phyloP scores from a whole-genome alignment of 2,888 invertebrate species.

The Temnothorax unifasciatus region DNA sequence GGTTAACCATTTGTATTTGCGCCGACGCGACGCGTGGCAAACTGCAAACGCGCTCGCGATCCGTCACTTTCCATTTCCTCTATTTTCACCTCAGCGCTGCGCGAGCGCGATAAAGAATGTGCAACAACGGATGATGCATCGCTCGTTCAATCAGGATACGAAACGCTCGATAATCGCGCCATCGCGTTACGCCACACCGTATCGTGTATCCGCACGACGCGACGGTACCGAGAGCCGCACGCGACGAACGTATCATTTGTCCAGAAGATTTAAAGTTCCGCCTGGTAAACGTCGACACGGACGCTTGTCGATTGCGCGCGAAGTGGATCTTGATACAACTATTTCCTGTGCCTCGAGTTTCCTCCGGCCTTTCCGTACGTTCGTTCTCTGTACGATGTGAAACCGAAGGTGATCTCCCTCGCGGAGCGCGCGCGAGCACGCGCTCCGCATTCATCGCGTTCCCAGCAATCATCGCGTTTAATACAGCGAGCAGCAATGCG shows the following conservation, averaged over 20 bases:
- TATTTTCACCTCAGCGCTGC: conserved; percentile 35
- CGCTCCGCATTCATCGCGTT: conserved; percentile 36
- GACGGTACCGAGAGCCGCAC: background rate
- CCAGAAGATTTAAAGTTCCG: conserved; percentile 1
- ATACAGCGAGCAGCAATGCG: conserved; percentile 60
- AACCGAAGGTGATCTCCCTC: conserved; percentile 45
- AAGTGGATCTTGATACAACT: conserved; percentile 40
- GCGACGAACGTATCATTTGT: conserved; percentile 45
- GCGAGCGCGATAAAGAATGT: conserved; percentile 19
- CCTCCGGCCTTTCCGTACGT: background rate
- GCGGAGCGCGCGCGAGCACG: conserved; percentile 37
- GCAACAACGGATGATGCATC: conserved; percentile 43
- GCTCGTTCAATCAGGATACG: conserved; percentile 44
- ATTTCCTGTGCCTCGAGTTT: conserved; percentile 50
- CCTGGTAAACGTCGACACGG: conserved; percentile 28
- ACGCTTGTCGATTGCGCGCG: conserved; percentile 33
- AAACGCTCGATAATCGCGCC: conserved; percentile 42
- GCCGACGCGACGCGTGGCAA: background rate
- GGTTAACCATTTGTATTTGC: conserved; percentile 37
- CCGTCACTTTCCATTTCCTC: conserved; percentile 37
- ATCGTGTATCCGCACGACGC: background rate
- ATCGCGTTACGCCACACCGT: conserved; percentile 26
- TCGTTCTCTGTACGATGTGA: conserved; percentile 16
- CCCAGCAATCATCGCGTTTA: conserved; percentile 57
- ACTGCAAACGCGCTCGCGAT: conserved; percentile 34